Evolutionary conservation across 2,888 invertebrate species (phyloP), one percentile per base, ranked within the genome.

Genomic region (Cantharis rustica): DNA sequence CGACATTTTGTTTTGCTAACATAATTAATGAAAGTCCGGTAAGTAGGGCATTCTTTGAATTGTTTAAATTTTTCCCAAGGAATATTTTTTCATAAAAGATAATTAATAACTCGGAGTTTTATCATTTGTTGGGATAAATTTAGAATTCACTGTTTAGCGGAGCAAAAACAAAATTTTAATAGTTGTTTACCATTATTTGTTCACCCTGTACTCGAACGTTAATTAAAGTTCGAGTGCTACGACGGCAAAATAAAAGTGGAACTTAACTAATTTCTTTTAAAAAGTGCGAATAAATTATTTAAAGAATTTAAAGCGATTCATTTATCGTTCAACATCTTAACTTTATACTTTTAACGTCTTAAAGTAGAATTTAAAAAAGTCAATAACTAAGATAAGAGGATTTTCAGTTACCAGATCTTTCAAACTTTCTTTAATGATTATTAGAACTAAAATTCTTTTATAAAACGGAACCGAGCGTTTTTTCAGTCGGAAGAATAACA

Each of bases 1-100:
- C 64, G 64, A 66, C 64, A 66, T 66, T 66, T 66, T 66, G 64
- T 66, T 66, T 66, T 17, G 64, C 64, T 66, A 66, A 20, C 64
- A 66, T 66, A 66, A 66, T 66, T 66, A 66, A 66, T 66, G 64
- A 23, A 66, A 20, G 64, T 66, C 64, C 64, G 64, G 64, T 66
- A 66, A 66, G 64, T 66, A 23, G 20, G 13, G 64, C 64, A 66
- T 66, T 66, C 64, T 66, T 66, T 66, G 20, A 66, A 66, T 66
- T 66, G 64, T 66, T 66, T 66, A 20, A 66, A 66, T 20, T 66
- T 66, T 17, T 66, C 20, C 47, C n/a, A n/a, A 47, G 47, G 47
- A 47, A 47, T 47, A 47, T 47, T 47, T 47, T 47, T 47, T 47
- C 47, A n/a, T 7, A 47, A 47, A 47, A 47, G 47, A 47, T 47